A percentile compares a stretch with the other conserved stretches of the same genome.
These are phyloP conservation scores for Lomographa bimaculata DNA, from an alignment of 2,888 invertebrate species.

Conservation along the genomic window DNA sequence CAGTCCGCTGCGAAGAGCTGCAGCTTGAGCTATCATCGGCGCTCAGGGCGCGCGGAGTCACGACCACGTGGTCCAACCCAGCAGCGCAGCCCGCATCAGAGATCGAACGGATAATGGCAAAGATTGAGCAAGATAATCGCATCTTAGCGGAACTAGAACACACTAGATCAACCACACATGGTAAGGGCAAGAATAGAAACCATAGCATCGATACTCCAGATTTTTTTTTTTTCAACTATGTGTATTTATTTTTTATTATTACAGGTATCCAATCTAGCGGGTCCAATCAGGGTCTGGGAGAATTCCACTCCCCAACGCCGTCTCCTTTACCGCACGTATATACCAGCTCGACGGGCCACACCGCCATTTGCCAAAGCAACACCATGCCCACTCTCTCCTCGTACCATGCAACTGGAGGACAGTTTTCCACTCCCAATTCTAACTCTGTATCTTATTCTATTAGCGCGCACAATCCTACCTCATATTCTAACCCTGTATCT, in stretches of 20 bases:
- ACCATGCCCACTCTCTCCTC: constrained; percentile 86
- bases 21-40: constrained; percentile 93
- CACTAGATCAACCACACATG: constrained; percentile 88
- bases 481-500: constrained; percentile 79
- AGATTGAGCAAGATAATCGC: constrained; percentile 95
- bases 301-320: constrained; percentile 85
- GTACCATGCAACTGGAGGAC: constrained; percentile 69
- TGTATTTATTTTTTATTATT: constrained; percentile 20
- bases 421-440: constrained; percentile 74
- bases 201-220: neutral
- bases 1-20: constrained; percentile 93
- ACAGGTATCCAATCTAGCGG: constrained; percentile 86
- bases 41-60: constrained; percentile 73
- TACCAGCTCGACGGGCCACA: constrained; percentile 69
- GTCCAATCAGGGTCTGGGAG: constrained; percentile 87
- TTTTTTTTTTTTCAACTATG: no score
- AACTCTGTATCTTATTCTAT: constrained; percentile 78
- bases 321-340: constrained; percentile 84
- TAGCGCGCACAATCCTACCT: constrained; percentile 77
- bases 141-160: constrained; percentile 96
- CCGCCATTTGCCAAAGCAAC: constrained; percentile 84
- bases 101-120: constrained; percentile 97
- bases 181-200: constrained; percentile 46
- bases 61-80: constrained; percentile 66
- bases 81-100: constrained; percentile 86